A percentile compares a stretch with the other conserved stretches of the same genome.
Evolutionary conservation across 2,113 vertebrate species (phyloP).

Genomic region (Ramphastos sulfuratus): DNA sequence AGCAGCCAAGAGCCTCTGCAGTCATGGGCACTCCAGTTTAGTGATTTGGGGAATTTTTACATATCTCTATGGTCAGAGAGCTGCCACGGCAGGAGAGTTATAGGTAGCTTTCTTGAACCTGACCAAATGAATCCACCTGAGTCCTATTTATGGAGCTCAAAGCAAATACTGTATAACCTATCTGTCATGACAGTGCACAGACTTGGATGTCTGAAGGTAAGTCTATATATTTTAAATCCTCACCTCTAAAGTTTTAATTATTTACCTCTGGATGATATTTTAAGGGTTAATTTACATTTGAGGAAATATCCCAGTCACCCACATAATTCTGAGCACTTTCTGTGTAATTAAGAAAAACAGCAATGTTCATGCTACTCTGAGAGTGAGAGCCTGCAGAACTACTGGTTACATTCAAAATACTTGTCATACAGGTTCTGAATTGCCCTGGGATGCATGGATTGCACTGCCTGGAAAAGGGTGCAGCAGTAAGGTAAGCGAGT

Average conservation of each 20-base stretch:
- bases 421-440: slow-evolving; percentile 44
- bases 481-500: background rate
- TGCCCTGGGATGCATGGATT: background rate
- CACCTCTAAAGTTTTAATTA: background rate
- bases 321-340: background rate
- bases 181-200: background rate
- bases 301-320: background rate
- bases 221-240: background rate
- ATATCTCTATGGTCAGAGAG: background rate
- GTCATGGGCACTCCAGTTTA: background rate
- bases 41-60: background rate
- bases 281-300: slow-evolving; percentile 38
- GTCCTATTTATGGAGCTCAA: background rate
- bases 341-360: slow-evolving; percentile 6
- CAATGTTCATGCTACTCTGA: background rate
- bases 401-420: background rate
- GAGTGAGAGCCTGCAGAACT: background rate
- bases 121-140: background rate
- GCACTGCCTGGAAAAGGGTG: slow-evolving; percentile 27
- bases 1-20: background rate
- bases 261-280: background rate
- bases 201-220: background rate
- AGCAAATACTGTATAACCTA: background rate
- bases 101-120: background rate
- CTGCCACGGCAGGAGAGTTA: background rate